Conservation (phyloP, 1,140 invertebrate genomes). For the Papilio polyxenes region DNA sequence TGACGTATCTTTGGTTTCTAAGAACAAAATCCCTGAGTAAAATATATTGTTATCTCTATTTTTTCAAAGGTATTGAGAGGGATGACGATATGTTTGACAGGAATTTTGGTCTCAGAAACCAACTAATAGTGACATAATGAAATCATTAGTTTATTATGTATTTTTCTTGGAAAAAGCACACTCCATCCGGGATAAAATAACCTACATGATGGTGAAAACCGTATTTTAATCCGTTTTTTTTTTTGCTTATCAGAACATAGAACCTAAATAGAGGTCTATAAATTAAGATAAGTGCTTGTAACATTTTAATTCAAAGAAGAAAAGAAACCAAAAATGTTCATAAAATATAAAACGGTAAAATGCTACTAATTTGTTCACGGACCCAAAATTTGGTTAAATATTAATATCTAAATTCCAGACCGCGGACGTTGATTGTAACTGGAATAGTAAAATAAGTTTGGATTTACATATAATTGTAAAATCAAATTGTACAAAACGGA, state of each 20-base stretch:
- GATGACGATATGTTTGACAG: too few relatives aligned
- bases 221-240: too few relatives aligned
- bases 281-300: not conserved
- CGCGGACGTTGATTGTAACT: slow-evolving; percentile 1
- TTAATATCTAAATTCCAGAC: slow-evolving; percentile 1
- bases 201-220: too few relatives aligned
- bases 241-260: too few relatives aligned
- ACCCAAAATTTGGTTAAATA: not conserved
- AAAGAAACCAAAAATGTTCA: not conserved
- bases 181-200: too few relatives aligned
- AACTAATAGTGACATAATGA: too few relatives aligned
- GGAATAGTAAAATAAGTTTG: slow-evolving; percentile 10
- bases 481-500: not conserved
- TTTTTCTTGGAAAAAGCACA: too few relatives aligned
- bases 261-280: too few relatives aligned
- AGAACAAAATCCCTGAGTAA: not conserved
- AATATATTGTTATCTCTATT: not conserved
- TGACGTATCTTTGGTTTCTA: not conserved
- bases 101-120: too few relatives aligned
- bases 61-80: not conserved
- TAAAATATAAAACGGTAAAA: not conserved
- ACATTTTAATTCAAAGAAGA: not conserved
- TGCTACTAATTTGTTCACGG: not conserved
- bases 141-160: too few relatives aligned
- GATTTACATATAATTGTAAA: slow-evolving; percentile 12